These are phyloP conservation scores for Rhyacophila evoluta DNA, from an alignment of 2,888 invertebrate genomes.

Conservation along the genomic window DNA sequence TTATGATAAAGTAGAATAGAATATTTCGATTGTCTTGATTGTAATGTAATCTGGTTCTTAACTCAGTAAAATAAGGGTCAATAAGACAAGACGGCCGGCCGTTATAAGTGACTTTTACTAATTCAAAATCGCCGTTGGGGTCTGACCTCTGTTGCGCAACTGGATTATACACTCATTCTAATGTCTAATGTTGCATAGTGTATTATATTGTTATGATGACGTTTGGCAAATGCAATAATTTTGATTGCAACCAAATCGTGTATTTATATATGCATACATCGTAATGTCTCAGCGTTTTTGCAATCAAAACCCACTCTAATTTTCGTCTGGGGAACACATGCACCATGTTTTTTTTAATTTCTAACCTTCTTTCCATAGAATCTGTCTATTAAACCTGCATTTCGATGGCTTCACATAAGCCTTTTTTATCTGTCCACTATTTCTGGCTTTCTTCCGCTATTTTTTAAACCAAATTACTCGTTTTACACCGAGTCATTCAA, in stretches of 20 bases:
- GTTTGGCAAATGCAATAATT: neutral
- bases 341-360: no score
- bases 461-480: no score
- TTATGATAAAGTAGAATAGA: conserved; percentile 7
- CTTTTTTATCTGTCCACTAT: no score
- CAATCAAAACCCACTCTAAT: no score
- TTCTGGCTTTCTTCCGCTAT: no score
- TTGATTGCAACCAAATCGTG: neutral
- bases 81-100: conserved; percentile 10
- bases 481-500: no score
- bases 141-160: conserved; percentile 42
- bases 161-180: conserved; percentile 8
- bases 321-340: no score
- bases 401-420: no score
- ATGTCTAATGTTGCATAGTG: conserved; percentile 5
- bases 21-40: conserved; percentile 16
- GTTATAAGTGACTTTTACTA: conserved; percentile 43
- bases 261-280: no score
- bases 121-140: conserved; percentile 44
- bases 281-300: no score
- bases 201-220: conserved; percentile 8
- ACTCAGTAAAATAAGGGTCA: conserved; percentile 20
- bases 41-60: conserved; percentile 16
- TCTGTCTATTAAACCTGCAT: no score
- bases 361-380: no score